Evolutionary conservation across 2,888 invertebrate genomes (phyloP), one percentile per base, ranked within the genome.

Genomic region (Achlya flavicornis): DNA sequence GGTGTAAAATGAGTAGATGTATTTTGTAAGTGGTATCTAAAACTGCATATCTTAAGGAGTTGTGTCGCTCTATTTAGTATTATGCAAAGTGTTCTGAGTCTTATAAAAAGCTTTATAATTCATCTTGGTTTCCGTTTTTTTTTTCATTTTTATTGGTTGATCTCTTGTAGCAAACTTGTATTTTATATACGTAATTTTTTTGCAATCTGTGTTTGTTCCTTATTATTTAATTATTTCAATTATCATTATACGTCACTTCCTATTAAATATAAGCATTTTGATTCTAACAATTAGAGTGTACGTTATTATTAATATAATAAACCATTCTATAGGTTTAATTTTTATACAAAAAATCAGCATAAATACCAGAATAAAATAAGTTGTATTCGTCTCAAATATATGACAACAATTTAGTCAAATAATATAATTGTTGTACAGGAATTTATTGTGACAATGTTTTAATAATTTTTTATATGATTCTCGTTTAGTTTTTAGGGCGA

Each of bases 401-500:
- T 58, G 4, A 10, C 60, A 60, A 43, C 53, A 53, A 10, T 41
- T 60, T 41, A 19, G 41, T 60, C 12, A 41, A 60, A 19, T n/a
- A 38, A 35, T 41, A 33, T 41, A 11, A 41, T 38, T 19, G n/a
- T 41, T 66, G 62, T 73, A 70, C 70, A 72, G 71, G 66, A 67
- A 64, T 68, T 74, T 72, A 70, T 70, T 64, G 16, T 41, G 10
- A 41, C 11, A 41, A 26, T 67, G 70, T 57, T 77, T 79, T 79
- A 78, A 68, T 74, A 74, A 68, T 76, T 70, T 78, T 83, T 88
- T 90, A 92, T 92, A 92, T 92, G 91, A 79, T 90, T 92, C 90
- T 92, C 90, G 86, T 92, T 93, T 92, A 91, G 92, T 92, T 80
- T 81, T 89, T 92, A 93, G 93, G 93, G 93, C 93, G 91, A 90